phyloP scores from a whole-genome alignment of 2,113 vertebrate species.

The Pelmatolapia mariae region DNA sequence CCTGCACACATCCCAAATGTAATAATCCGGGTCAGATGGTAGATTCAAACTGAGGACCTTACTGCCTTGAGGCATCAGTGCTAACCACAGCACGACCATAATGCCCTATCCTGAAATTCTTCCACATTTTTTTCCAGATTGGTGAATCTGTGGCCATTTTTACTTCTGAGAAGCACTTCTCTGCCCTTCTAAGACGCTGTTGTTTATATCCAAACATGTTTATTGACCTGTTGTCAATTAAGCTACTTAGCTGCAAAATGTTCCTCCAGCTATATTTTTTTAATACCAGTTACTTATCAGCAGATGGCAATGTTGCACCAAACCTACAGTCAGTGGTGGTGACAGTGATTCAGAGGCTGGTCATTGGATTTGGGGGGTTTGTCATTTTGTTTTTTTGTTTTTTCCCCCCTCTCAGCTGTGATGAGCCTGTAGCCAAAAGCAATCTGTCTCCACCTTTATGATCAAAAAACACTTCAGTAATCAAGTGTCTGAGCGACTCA shows the following conservation, averaged over 20 bases:
- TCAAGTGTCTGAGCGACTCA: neutral
- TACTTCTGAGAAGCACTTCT: neutral
- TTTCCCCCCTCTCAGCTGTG: neutral
- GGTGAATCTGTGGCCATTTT: neutral
- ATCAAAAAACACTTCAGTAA: neutral
- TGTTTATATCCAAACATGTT: neutral
- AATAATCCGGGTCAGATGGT: neutral
- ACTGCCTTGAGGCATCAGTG: neutral
- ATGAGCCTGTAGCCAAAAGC: neutral
- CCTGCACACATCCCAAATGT: neutral
- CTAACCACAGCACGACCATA: neutral
- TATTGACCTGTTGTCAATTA: neutral
- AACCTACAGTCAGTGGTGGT: neutral
- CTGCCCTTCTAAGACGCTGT: neutral
- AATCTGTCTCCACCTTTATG: neutral
- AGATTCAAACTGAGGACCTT: neutral
- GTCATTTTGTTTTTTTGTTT: neutral
- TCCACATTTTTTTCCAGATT: neutral
- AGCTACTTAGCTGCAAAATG: neutral
- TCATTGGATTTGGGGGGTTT: neutral
- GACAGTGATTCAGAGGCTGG: neutral
- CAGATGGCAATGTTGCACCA: constrained; percentile 56
- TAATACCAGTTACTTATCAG: neutral
- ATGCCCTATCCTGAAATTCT: neutral
- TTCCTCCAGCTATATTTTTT: neutral